Evolutionary conservation across 2,888 invertebrate species (phyloP).

Genomic region (Zonitis immaculata): DNA sequence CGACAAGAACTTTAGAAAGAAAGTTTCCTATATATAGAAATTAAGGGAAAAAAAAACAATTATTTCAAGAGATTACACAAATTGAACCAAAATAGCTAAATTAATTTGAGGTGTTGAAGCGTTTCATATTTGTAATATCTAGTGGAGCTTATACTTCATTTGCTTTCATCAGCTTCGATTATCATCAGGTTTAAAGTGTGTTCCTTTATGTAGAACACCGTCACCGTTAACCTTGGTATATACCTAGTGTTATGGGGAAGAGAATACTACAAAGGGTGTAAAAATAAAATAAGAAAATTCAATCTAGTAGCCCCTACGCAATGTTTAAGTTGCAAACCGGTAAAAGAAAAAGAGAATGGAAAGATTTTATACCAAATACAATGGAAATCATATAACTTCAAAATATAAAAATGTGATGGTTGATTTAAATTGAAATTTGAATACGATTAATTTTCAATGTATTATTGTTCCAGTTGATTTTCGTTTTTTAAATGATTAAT

Average conservation of each 20-base stretch:
- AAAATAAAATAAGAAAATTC: constrained; percentile 50
- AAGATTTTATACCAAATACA: too few relatives aligned
- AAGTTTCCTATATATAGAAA: too few relatives aligned
- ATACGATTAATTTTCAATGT: too few relatives aligned
- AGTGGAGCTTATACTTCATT: constrained; percentile 12
- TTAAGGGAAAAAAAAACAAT: neutral
- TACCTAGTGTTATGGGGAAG: constrained; percentile 29
- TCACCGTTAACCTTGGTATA: constrained; percentile 30
- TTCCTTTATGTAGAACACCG: constrained; percentile 25
- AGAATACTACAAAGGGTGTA: constrained; percentile 41
- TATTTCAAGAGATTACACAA: neutral
- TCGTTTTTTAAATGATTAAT: too few relatives aligned
- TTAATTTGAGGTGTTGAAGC: constrained; percentile 7
- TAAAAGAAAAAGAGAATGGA: constrained; percentile 8
- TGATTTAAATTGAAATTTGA: constrained; percentile 28
- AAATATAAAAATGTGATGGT: too few relatives aligned
- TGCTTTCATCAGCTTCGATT: constrained; percentile 8
- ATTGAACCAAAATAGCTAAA: neutral
- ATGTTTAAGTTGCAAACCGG: constrained; percentile 30
- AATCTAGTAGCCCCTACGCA: constrained; percentile 48
- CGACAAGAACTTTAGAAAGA: neutral
- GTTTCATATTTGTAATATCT: neutral
- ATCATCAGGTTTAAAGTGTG: neutral
- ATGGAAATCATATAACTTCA: too few relatives aligned
- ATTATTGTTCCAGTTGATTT: too few relatives aligned